Evolutionary conservation across 1,140 invertebrate species (phyloP).

Genomic region (Cyphomyrmex costatus): DNA sequence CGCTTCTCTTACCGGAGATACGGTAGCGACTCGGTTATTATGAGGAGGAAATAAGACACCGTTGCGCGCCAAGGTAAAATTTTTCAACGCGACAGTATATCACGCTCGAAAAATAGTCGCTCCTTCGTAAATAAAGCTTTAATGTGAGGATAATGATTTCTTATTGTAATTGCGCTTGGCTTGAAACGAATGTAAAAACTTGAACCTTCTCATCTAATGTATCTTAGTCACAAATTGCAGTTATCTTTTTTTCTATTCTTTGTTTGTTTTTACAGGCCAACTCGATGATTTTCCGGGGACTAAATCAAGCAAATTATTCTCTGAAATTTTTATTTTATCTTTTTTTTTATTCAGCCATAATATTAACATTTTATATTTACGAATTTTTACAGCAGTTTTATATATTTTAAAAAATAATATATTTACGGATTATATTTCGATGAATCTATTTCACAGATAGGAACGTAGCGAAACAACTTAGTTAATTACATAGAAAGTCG

Average conservation of each 20-base stretch:
- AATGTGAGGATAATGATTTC: slow-evolving; percentile 32
- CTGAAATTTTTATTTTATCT: neutral
- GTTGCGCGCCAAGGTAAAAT: slow-evolving; percentile 9
- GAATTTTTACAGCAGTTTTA: neutral
- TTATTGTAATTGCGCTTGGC: slow-evolving; percentile 23
- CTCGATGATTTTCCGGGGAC: neutral
- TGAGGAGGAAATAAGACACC: slow-evolving; percentile 56
- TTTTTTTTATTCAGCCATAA: neutral
- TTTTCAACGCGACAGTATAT: slow-evolving; percentile 53
- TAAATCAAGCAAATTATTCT: neutral
- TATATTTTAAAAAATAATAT: neutral
- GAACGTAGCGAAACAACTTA: neutral
- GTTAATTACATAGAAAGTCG: slow-evolving; percentile 14
- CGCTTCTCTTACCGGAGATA: slow-evolving; percentile 37
- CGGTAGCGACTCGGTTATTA: slow-evolving; percentile 51
- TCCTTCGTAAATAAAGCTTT: slow-evolving; percentile 32
- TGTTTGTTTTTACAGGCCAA: neutral
- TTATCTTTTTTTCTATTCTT: neutral
- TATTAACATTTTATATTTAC: neutral
- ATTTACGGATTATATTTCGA: neutral
- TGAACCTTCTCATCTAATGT: neutral
- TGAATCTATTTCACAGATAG: neutral
- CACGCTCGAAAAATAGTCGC: slow-evolving; percentile 33
- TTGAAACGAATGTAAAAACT: slow-evolving; percentile 12
- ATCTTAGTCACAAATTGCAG: neutral